Evolutionary conservation across 2,888 invertebrate species (phyloP), one percentile per base, ranked within the genome.

Genomic region (Criorhina ranunculi): DNA sequence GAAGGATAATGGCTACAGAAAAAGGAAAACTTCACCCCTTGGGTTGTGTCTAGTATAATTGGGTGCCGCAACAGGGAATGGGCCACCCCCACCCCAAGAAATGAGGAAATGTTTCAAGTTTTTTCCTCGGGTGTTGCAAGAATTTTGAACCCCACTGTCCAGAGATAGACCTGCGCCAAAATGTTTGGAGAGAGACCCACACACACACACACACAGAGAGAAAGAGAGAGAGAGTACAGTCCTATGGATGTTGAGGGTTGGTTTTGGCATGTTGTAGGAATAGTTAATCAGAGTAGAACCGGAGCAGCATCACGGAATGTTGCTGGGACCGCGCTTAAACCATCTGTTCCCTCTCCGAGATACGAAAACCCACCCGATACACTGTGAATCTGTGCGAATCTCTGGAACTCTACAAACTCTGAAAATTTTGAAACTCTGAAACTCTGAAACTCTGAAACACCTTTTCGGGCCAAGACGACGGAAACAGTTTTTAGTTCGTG

Each of bases 271-370:
- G 31, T 37, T 59, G 42, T 24, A 37, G 31, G 19, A 46, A 69
- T 66, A 82, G 82, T 83, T 73, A 69, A 83, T 83, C 83, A 78
- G 73, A 57, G 69, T 64, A 17, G 59, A 70, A 62, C 79, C 69
- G 79, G 44, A 53, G 78, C 83, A 79, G 79, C 85, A 85, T 85
- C 79, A 76, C 53, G 35, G 15, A 70, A 85, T 80, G 85, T 85
- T 85, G 85, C 85, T 62, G 62, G 73, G 11, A 49, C 19, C 57
- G 42, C 51, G 72, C 66, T 60, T 51, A 70, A 59, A 59, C 40
- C 12, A 29, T 42, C 49, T 31, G 19, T 19, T 11, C 24, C 46
- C 51, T 73, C 60, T 60, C 55, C 5, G 24, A 24, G 11, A 24
- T 4, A 24, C 24, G 24, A 24, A 24, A 24, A 24, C 24, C 1